These are phyloP conservation scores for Drosophila picticornis DNA, from an alignment of 2,888 invertebrate species.

Conservation along the genomic window DNA sequence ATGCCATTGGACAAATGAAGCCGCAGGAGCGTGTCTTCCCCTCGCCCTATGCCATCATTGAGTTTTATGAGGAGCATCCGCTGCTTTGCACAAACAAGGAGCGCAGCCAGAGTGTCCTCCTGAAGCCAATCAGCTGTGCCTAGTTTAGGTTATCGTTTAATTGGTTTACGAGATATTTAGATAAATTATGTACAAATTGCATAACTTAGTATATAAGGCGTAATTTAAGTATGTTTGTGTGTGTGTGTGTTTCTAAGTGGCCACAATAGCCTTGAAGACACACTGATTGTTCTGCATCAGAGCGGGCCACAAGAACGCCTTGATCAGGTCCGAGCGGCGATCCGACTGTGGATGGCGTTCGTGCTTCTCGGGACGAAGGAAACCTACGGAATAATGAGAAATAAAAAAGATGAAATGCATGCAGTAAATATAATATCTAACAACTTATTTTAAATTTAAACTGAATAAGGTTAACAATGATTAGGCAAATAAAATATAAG, in stretches of 20 bases:
- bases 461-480: neutral
- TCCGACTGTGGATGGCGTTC: conserved; percentile 92
- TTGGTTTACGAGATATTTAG: conserved; percentile 43
- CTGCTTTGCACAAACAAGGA: conserved; percentile 84
- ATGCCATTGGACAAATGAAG: conserved; percentile 83
- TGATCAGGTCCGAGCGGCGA: conserved; percentile 90
- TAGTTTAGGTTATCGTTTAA: conserved; percentile 62
- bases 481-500: neutral
- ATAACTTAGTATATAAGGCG: conserved; percentile 29
- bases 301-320: conserved; percentile 95
- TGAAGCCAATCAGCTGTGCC: conserved; percentile 79
- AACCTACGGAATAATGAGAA: conserved; percentile 84
- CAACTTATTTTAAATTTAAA: neutral
- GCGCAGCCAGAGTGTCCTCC: conserved; percentile 75
- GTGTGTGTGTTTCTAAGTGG: conserved; percentile 87
- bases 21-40: conserved; percentile 81
- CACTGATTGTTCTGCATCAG: conserved; percentile 91
- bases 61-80: conserved; percentile 82
- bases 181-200: conserved; percentile 67
- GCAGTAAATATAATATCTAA: neutral
- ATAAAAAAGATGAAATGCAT: neutral
- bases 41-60: conserved; percentile 83
- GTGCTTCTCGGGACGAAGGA: conserved; percentile 91
- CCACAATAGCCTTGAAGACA: conserved; percentile 94
- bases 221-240: conserved; percentile 5